Percentiles rank a stretch among this genome's conserved stretches.
Conservation (phyloP, 2,113 vertebrate genomes). For the Spea bombifrons region DNA sequence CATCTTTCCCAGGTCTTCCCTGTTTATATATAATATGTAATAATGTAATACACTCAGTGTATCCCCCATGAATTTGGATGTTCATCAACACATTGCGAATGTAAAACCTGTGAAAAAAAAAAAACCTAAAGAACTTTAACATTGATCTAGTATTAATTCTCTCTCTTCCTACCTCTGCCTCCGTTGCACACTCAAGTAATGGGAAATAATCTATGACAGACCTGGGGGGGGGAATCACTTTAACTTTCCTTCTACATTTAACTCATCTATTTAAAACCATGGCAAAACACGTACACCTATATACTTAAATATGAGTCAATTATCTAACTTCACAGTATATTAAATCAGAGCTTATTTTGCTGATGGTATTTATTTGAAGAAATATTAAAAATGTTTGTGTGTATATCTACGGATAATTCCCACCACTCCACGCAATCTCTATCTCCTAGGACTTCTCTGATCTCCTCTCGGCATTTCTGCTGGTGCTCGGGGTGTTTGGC, state of each 20-base stretch:
- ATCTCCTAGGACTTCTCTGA: conserved; percentile 65
- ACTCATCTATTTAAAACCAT: too few species aligned
- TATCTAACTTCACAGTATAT: too few species aligned
- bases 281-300: too few species aligned
- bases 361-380: too few species aligned
- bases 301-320: too few species aligned
- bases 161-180: not conserved
- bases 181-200: not conserved
- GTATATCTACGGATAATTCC: not conserved
- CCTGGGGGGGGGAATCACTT: not conserved
- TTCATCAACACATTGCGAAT: too few species aligned
- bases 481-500: conserved; percentile 80
- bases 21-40: conserved; percentile 50
- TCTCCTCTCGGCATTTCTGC: conserved; percentile 75
- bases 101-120: not conserved
- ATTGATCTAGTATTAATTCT: not conserved
- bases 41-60: too few species aligned
- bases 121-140: not conserved
- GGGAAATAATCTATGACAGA: not conserved
- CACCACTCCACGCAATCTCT: conserved; percentile 74
- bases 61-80: too few species aligned
- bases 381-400: too few species aligned
- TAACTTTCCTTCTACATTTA: too few species aligned
- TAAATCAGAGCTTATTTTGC: too few species aligned
- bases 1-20: conserved; percentile 82